These are phyloP conservation scores for Ferrisia virgata DNA, from an alignment of 2,888 invertebrate species.

Conservation along the genomic window DNA sequence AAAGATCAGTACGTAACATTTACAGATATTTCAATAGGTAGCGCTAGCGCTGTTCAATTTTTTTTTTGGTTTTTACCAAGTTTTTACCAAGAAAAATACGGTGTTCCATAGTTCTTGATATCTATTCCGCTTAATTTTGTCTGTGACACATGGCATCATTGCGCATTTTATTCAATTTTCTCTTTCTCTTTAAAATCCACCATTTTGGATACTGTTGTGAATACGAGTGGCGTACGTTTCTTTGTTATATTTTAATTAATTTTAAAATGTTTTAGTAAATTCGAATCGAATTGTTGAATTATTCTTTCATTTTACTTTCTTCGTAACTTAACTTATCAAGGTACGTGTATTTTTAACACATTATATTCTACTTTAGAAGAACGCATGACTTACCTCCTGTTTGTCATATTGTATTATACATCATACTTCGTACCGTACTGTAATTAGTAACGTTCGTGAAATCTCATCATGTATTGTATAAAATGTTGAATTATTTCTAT, in stretches of 20 bases:
- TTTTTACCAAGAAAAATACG: no score
- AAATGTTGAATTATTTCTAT: neutral
- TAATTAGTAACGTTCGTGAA: neutral
- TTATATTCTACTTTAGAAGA: neutral
- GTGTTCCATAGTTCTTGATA: neutral
- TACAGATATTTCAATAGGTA: no score
- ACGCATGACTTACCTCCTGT: neutral
- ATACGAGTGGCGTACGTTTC: neutral
- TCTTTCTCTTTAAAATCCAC: neutral
- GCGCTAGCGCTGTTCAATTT: no score
- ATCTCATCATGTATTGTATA: neutral
- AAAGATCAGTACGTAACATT: no score
- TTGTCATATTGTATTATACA: neutral
- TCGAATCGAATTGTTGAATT: neutral
- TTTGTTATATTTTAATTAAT: neutral
- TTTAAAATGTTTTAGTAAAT: neutral
- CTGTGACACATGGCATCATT: slow-evolving; percentile 8
- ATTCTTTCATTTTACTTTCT: neutral
- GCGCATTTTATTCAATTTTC: neutral
- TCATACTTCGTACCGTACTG: neutral
- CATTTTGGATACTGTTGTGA: neutral
- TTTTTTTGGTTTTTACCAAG: no score
- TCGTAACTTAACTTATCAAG: no score
- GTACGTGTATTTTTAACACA: neutral
- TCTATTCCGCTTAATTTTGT: neutral